A percentile compares a stretch with the other conserved stretches of the same genome.
These are phyloP conservation scores for Gobio gobio DNA, from an alignment of 2,113 vertebrate species.

Conservation along the genomic window DNA sequence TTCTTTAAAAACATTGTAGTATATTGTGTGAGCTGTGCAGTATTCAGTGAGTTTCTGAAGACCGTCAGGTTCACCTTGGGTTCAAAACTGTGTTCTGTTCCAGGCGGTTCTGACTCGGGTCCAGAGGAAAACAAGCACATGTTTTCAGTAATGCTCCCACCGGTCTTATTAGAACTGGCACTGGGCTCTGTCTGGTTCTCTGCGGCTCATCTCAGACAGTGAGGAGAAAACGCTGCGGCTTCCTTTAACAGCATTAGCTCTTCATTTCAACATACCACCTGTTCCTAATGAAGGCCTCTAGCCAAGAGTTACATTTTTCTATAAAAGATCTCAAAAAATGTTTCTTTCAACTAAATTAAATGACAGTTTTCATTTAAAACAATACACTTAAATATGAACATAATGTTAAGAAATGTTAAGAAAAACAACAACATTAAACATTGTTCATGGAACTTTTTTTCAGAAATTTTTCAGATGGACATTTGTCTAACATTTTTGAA, in stretches of 20 bases:
- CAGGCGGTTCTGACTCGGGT: neutral
- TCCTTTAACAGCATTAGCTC: neutral
- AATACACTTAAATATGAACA: neutral
- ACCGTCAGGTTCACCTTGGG: too few species aligned
- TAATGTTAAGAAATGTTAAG: too few species aligned
- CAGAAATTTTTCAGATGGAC: too few species aligned
- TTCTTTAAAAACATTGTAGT: too few species aligned
- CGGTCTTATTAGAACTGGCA: slow-evolving; percentile 52
- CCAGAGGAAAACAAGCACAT: neutral
- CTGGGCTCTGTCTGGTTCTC: slow-evolving; percentile 49
- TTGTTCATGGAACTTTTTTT: too few species aligned
- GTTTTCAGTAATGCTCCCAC: slow-evolving; percentile 43
- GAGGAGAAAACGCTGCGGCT: neutral
- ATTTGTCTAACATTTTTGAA: too few species aligned
- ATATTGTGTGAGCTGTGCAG: too few species aligned
- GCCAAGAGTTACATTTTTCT: neutral
- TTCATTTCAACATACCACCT: neutral
- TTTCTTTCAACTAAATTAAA: neutral
- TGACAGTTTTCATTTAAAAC: neutral
- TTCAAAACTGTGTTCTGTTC: neutral
- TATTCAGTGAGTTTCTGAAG: too few species aligned
- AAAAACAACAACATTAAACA: too few species aligned
- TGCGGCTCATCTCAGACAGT: slow-evolving; percentile 43
- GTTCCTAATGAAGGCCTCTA: too few species aligned
- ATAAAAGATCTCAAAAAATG: neutral